These are phyloP conservation scores for Cephus pygmeus DNA, from an alignment of 2,888 invertebrate genomes.

Conservation along the genomic window DNA sequence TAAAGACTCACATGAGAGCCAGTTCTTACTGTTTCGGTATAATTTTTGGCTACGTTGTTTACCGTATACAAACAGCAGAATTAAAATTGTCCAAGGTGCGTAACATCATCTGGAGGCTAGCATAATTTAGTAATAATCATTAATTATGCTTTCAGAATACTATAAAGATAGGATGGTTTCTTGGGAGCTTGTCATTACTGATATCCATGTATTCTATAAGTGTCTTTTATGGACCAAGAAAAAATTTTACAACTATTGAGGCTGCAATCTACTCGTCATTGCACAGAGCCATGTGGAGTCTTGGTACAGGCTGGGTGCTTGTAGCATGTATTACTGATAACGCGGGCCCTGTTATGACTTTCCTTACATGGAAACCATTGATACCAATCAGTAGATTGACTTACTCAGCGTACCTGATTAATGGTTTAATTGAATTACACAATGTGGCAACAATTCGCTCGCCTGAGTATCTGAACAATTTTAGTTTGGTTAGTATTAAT, in stretches of 20 bases:
- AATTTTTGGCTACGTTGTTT: slow-evolving; percentile 74
- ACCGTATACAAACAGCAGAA: slow-evolving; percentile 71
- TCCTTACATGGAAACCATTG: slow-evolving; percentile 73
- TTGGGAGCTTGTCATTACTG: slow-evolving; percentile 48
- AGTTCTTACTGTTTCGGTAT: slow-evolving; percentile 78
- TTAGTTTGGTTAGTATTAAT: slow-evolving; percentile 71
- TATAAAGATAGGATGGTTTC: slow-evolving; percentile 47
- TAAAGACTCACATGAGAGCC: slow-evolving; percentile 82
- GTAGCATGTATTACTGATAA: slow-evolving; percentile 76
- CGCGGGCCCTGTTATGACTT: slow-evolving; percentile 70
- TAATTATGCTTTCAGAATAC: slow-evolving; percentile 35
- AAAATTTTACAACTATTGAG: slow-evolving; percentile 70
- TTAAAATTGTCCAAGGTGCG: slow-evolving; percentile 52
- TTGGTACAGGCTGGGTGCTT: slow-evolving; percentile 73
- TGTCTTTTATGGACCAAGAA: slow-evolving; percentile 74
- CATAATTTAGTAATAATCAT: not conserved
- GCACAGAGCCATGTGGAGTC: slow-evolving; percentile 77
- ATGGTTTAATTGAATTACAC: slow-evolving; percentile 77
- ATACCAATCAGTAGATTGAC: slow-evolving; percentile 77
- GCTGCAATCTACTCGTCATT: slow-evolving; percentile 75
- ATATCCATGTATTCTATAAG: slow-evolving; percentile 73
- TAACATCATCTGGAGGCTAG: not conserved
- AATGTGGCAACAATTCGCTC: slow-evolving; percentile 72
- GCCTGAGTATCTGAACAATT: slow-evolving; percentile 72
- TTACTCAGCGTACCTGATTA: slow-evolving; percentile 79